Evolutionary conservation across 1,140 invertebrate genomes (phyloP).

Genomic region (Drosophila ficusphila): DNA sequence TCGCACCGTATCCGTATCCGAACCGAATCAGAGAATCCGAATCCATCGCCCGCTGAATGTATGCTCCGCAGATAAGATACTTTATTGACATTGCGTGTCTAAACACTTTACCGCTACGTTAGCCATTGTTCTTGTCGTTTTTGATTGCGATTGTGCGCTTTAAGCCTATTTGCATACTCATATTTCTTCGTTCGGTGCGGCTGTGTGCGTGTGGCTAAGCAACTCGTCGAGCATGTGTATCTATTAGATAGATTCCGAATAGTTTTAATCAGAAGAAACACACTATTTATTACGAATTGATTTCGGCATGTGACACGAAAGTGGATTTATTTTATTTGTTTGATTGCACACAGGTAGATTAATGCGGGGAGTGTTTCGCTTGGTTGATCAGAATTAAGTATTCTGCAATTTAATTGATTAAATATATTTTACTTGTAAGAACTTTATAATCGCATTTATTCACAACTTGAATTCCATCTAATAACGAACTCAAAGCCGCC

Average conservation of each 20-base stretch:
- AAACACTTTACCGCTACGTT: conserved; percentile 80
- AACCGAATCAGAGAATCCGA: no score
- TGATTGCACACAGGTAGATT: conserved; percentile 26
- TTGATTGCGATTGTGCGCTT: conserved; percentile 81
- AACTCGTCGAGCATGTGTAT: conserved; percentile 55
- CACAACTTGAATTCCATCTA: no score
- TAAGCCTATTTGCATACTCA: conserved; percentile 79
- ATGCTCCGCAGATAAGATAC: conserved; percentile 70
- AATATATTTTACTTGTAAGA: not conserved
- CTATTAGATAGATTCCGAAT: conserved; percentile 51
- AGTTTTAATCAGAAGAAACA: conserved; percentile 53
- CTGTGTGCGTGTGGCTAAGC: conserved; percentile 42
- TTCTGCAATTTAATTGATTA: no score
- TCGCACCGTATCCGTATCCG: conserved; percentile 56
- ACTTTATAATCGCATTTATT: no score
- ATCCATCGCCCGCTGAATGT: conserved; percentile 61
- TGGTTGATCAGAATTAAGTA: not conserved
- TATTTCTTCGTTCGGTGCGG: conserved; percentile 60
- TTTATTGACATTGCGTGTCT: conserved; percentile 82
- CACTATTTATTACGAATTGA: conserved; percentile 47
- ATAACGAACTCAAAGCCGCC: not conserved
- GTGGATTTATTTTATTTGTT: conserved; percentile 35
- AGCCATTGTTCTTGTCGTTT: conserved; percentile 66
- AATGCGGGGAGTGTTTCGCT: not conserved
- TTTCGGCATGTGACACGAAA: conserved; percentile 30